phyloP scores from a whole-genome alignment of 2,888 invertebrate species.

The Papilio gigon region DNA sequence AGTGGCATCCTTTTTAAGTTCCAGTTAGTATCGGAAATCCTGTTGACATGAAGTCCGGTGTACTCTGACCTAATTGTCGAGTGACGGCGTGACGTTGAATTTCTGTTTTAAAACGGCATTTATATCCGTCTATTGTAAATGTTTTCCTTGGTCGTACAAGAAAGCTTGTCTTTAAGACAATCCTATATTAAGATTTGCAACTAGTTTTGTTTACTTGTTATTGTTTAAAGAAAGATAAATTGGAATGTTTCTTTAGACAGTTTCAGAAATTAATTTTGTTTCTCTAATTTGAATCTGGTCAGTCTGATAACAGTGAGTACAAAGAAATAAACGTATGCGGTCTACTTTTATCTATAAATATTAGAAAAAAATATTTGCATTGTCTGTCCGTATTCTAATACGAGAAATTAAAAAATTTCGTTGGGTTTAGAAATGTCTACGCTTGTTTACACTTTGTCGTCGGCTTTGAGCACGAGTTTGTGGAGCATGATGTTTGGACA shows the following conservation, averaged over 20 bases:
- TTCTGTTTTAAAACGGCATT: not conserved
- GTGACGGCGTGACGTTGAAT: not conserved
- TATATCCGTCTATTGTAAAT: no score
- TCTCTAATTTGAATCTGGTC: not conserved
- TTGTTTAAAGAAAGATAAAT: not conserved
- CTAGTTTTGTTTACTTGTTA: no score
- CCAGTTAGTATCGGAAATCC: slow-evolving; percentile 34
- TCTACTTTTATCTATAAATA: not conserved
- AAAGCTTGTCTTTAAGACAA: no score
- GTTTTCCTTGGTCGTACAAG: no score
- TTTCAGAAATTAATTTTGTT: not conserved
- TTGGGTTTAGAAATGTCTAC: slow-evolving; percentile 4
- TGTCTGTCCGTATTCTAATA: slow-evolving; percentile 3
- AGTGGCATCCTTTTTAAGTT: slow-evolving; percentile 37
- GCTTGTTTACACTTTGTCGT: slow-evolving; percentile 38
- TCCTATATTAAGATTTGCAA: no score
- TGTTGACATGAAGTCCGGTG: slow-evolving; percentile 22
- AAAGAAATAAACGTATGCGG: not conserved
- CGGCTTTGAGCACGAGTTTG: slow-evolving; percentile 43
- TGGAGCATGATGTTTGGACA: slow-evolving; percentile 49
- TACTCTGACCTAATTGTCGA: not conserved
- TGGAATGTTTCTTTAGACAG: no score
- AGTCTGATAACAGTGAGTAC: not conserved
- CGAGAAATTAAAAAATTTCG: slow-evolving; percentile 3
- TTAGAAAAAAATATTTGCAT: not conserved